Conservation (phyloP, 2,113 vertebrate species). For the Irena cyanogastra region DNA sequence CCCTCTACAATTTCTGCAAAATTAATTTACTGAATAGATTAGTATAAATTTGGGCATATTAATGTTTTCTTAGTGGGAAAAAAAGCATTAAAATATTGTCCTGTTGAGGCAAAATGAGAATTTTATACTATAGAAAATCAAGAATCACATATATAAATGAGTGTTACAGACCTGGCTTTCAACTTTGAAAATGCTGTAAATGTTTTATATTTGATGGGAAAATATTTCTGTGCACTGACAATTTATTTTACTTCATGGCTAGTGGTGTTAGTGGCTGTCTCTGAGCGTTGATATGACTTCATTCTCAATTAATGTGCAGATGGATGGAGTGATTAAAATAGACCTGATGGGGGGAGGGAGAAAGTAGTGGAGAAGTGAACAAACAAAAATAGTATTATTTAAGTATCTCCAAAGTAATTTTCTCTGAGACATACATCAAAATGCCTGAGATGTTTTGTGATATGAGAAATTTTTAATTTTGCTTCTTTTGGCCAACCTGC, state of each 20-base stretch:
- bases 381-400: neutral
- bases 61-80: neutral
- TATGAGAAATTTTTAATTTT: neutral
- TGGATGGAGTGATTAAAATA: neutral
- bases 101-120: neutral
- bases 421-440: neutral
- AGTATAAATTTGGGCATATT: neutral
- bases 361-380: neutral
- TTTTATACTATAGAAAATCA: neutral
- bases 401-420: neutral
- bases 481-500: conserved; percentile 26
- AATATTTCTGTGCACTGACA: neutral
- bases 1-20: neutral
- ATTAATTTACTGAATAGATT: neutral
- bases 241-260: neutral
- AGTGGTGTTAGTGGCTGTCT: neutral
- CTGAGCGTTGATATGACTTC: neutral
- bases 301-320: neutral
- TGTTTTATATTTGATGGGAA: neutral
- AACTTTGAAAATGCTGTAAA: neutral
- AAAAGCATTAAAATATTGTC: neutral
- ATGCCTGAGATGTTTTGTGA: neutral
- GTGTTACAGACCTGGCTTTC: neutral
- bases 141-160: neutral
- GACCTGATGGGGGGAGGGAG: neutral